These are phyloP conservation scores for Lordiphosa fenestrarum DNA, from an alignment of 2,888 invertebrate species.

Conservation along the genomic window DNA sequence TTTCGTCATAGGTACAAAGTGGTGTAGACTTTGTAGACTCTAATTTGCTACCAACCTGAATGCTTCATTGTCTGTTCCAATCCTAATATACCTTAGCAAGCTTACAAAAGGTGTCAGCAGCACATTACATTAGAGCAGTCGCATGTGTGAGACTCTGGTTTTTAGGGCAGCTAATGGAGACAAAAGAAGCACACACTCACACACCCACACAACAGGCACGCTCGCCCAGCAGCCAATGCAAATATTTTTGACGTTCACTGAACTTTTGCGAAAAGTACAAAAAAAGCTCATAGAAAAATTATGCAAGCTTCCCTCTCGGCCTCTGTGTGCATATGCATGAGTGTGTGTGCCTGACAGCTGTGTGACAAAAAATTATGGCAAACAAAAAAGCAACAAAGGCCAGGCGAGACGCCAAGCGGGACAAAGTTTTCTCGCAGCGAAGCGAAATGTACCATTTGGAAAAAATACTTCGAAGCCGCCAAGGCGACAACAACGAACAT, in stretches of 20 bases:
- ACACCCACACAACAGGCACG: slow-evolving; percentile 20
- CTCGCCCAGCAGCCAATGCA: slow-evolving; percentile 45
- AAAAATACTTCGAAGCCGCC: slow-evolving; percentile 70
- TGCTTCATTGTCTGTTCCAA: neutral
- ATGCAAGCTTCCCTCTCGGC: slow-evolving; percentile 56
- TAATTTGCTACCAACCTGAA: neutral
- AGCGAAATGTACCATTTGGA: slow-evolving; percentile 34
- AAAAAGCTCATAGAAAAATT: slow-evolving; percentile 59
- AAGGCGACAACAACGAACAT: slow-evolving; percentile 66
- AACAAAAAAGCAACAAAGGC: slow-evolving; percentile 62
- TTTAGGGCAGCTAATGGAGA: slow-evolving; percentile 47
- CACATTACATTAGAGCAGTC: slow-evolving; percentile 17
- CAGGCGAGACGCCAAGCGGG: slow-evolving; percentile 42
- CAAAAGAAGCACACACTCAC: slow-evolving; percentile 37
- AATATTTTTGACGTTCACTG: slow-evolving; percentile 78
- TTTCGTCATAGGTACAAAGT: too few species aligned
- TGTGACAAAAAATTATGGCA: slow-evolving; percentile 74
- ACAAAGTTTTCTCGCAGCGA: slow-evolving; percentile 58
- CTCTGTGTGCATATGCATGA: slow-evolving; percentile 15
- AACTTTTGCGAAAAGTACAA: slow-evolving; percentile 58
- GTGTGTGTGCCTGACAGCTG: slow-evolving; percentile 69
- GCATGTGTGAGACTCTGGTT: slow-evolving; percentile 9
- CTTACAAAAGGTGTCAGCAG: neutral
- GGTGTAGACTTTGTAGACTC: neutral
- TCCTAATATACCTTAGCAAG: too few species aligned